phyloP scores from a whole-genome alignment of 2,888 invertebrate species.

The Brachypterus glaber region DNA sequence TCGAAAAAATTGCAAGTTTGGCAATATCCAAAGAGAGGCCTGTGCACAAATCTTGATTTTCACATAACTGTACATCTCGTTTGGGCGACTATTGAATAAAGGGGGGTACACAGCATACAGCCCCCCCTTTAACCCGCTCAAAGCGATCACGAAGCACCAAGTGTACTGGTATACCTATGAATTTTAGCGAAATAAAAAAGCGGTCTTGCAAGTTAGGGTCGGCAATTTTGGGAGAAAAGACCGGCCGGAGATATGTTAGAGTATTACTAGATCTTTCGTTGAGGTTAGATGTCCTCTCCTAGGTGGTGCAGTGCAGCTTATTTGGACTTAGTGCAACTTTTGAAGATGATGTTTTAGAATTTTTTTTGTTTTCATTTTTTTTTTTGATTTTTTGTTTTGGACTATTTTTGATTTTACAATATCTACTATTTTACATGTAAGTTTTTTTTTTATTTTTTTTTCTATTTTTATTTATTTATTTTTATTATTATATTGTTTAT shows the following conservation, averaged over 20 bases:
- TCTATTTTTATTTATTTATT: too few relatives aligned
- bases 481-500: too few relatives aligned
- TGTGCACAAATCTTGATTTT: constrained; percentile 39
- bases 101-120: constrained; percentile 29
- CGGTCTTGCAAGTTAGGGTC: constrained; percentile 52
- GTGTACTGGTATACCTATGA: constrained; percentile 45
- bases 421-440: too few relatives aligned
- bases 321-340: constrained; percentile 27
- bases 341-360: constrained; percentile 25
- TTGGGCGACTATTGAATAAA: constrained; percentile 24
- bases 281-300: constrained; percentile 37
- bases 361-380: constrained; percentile 9
- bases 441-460: constrained; percentile 5
- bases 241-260: constrained; percentile 39
- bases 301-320: constrained; percentile 22
- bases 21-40: constrained; percentile 18
- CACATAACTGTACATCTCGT: constrained; percentile 38
- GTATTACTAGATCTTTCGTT: constrained; percentile 42
- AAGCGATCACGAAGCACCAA: constrained; percentile 13
- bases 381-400: constrained; percentile 6
- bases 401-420: too few relatives aligned
- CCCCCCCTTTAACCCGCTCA: constrained; percentile 32
- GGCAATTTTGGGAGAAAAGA: constrained; percentile 33
- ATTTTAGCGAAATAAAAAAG: constrained; percentile 54
- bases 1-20: too few relatives aligned